Conservation (phyloP, 37 sponge, comb jelly and placozoan species). For the Cliona cf. orientalis region DNA sequence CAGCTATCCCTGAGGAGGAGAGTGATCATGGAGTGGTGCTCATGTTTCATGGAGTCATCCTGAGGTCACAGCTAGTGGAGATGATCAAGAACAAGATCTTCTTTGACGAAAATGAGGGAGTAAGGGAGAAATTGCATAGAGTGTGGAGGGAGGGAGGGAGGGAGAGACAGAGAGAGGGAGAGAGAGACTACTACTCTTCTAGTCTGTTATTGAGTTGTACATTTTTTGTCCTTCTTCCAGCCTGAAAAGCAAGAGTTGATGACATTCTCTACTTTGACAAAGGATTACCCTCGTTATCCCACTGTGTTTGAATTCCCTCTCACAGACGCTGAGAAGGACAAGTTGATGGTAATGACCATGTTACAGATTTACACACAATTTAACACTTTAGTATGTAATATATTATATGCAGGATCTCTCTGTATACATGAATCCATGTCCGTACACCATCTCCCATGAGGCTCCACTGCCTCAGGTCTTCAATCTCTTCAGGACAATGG, state of each 20-base stretch:
- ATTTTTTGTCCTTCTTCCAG: not conserved
- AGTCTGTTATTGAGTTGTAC: not conserved
- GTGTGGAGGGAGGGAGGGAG: no score
- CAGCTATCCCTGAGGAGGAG: no score
- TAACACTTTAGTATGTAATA: no score
- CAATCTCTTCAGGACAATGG: slow-evolving; percentile 94
- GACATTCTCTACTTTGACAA: slow-evolving; percentile 32
- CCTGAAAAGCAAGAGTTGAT: slow-evolving; percentile 42
- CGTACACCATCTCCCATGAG: slow-evolving; percentile 82
- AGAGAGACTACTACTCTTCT: not conserved
- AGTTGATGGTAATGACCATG: slow-evolving; percentile 66
- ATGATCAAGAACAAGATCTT: slow-evolving; percentile 76
- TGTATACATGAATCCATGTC: slow-evolving; percentile 92
- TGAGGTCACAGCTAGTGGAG: slow-evolving; percentile 88
- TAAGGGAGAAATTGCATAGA: no score
- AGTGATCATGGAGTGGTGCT: no score
- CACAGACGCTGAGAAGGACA: slow-evolving; percentile 40
- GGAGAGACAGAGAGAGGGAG: no score
- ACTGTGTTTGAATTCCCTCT: slow-evolving; percentile 51
- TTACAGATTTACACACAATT: no score
- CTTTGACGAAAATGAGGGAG: slow-evolving; percentile 48
- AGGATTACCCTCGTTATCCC: slow-evolving; percentile 78
- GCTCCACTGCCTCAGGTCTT: slow-evolving; percentile 90
- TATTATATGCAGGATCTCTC: slow-evolving; percentile 87
- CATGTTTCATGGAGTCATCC: slow-evolving; percentile 82